A percentile compares a stretch with the other conserved stretches of the same genome.
phyloP scores from a whole-genome alignment of 2,797 vertebrate species.

The Megaceryle alcyon region DNA sequence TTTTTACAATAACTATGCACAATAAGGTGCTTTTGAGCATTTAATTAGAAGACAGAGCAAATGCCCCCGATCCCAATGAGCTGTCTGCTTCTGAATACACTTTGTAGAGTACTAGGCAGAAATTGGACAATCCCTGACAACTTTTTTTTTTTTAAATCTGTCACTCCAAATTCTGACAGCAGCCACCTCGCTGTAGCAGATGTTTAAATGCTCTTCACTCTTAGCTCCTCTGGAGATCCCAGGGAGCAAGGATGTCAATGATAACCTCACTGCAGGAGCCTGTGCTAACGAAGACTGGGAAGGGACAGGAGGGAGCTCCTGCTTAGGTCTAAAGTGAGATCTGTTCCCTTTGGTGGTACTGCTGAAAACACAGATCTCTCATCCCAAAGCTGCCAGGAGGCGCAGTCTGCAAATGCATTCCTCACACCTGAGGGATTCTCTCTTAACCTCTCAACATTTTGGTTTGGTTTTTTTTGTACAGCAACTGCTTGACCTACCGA shows the following conservation, averaged over 20 bases:
- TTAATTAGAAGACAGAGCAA: neutral
- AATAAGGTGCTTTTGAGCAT: neutral
- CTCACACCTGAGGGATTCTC: neutral
- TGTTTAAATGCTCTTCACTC: neutral
- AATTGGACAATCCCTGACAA: neutral
- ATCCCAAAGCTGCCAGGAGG: neutral
- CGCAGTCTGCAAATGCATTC: neutral
- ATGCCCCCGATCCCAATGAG: neutral
- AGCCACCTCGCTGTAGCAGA: neutral
- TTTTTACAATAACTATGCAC: neutral
- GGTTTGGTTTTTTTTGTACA: slow-evolving; percentile 40
- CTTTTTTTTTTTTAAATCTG: neutral
- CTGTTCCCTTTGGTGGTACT: neutral
- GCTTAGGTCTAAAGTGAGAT: neutral
- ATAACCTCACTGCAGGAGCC: neutral
- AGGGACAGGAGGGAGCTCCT: neutral
- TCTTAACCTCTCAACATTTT: neutral
- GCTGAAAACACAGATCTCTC: neutral
- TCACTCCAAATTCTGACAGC: neutral
- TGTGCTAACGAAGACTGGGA: neutral
- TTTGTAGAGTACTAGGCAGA: neutral
- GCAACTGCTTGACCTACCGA: slow-evolving; percentile 97
- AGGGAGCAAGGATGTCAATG: neutral
- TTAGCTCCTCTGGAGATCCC: neutral
- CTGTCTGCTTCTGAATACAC: neutral